Base-by-base conservation (phyloP, 1,140 invertebrate species). In the Harpegnathos saltator region DNA sequence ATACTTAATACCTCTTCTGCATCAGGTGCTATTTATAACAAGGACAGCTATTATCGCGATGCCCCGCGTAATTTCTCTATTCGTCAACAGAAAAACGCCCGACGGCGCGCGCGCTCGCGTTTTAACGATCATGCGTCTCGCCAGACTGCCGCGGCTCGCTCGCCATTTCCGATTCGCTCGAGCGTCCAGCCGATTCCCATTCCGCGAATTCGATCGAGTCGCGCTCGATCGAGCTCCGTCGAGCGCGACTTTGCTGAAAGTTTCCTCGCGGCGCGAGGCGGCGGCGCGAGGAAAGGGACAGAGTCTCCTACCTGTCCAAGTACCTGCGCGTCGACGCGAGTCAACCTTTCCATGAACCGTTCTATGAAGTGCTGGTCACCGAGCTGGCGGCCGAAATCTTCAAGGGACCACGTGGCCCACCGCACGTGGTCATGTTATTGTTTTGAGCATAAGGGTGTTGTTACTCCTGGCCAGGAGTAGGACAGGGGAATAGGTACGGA, bases 381-480 rank as follows among this genome's bases (percentile, higher is more conserved):
- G 15, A 33, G 0, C 33, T 1, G 44, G 48, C n/a, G 38, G 4
- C n/a, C 65, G n/a, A 80, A 80, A 71, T 80, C 65, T 80, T 69
- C 12, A n/a, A 71, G 24, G 11, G 44, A 68, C 54, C 78, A 83
- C 83, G 68, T 87, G 77, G 86, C 81, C n/a, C 61, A 58, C 74
- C 86, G 81, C 92, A 93, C 93, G 92, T 93, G 92, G 90, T 85
- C 75, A 82, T 91, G 91, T 93, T 93, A 93, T 93, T 93, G 92
- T 93, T 93, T 93, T 90, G 89, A 81, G 66, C 84, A 87, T 85
- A 87, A 84, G 85, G 73, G 86, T 85, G 85, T 81, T 89, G 75
- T 80, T 80, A 80, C 86, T 90, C 85, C 74, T 90, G 89, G 81
- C 83, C 87, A 86, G 86, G 63, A 85, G 85, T 71, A 73, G 24